Conservation (phyloP, 2,113 vertebrate genomes). For the Telmatochromis brachygnathus region DNA sequence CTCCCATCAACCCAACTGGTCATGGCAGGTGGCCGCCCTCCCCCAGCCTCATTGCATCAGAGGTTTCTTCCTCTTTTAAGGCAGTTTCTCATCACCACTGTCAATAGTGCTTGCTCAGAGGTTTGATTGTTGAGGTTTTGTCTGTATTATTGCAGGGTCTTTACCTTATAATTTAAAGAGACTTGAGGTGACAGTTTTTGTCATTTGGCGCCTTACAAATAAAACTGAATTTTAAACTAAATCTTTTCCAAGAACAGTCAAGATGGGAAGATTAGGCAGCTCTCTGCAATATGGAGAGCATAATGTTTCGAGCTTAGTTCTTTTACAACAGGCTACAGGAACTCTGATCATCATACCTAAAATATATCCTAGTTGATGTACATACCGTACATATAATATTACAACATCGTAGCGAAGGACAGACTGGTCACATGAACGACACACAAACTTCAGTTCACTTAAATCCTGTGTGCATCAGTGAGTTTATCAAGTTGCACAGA, state of each 20-base stretch:
- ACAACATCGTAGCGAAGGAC: rapidly evolving
- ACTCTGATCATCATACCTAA: not conserved
- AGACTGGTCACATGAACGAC: rapidly evolving
- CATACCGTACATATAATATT: not conserved
- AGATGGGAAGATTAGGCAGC: not conserved
- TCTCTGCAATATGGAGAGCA: rapidly evolving
- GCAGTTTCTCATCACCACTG: not conserved
- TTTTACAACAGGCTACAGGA: rapidly evolving
- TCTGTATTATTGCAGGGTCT: not conserved
- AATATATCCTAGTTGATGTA: not conserved
- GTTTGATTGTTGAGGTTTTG: not conserved
- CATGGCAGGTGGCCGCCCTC: rapidly evolving
- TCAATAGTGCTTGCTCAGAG: not conserved
- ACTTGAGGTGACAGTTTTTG: not conserved
- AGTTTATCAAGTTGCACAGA: not conserved
- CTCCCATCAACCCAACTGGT: not conserved
- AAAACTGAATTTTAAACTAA: not conserved
- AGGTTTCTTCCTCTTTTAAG: not conserved
- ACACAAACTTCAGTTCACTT: not conserved
- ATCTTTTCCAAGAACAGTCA: not conserved
- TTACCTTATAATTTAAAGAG: not conserved
- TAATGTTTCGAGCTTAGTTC: not conserved
- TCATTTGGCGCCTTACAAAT: not conserved
- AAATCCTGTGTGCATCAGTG: not conserved
- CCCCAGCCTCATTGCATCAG: not conserved